These are phyloP conservation scores for Ciconia boyciana DNA, from an alignment of 2,113 vertebrate genomes.

Conservation along the genomic window DNA sequence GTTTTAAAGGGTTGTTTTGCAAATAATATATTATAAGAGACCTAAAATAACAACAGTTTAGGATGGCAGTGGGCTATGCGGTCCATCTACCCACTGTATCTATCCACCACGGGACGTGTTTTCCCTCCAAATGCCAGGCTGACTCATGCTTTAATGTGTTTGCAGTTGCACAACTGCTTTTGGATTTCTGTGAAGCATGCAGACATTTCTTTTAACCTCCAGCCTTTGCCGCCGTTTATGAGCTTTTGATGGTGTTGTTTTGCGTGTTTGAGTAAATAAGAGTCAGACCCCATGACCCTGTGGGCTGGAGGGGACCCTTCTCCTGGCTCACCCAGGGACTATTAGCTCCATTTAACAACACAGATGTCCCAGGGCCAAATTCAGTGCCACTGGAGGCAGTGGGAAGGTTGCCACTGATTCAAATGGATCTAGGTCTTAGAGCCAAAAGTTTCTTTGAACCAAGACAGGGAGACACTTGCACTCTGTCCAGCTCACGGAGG, in stretches of 20 bases:
- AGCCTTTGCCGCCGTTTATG: not conserved
- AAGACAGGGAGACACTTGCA: not conserved
- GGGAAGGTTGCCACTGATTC: not conserved
- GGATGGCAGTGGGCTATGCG: not conserved
- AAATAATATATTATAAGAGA: not conserved
- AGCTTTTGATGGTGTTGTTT: slow-evolving; percentile 11
- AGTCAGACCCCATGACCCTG: not conserved
- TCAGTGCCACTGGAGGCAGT: not conserved
- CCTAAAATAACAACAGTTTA: not conserved
- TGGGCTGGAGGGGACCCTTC: not conserved
- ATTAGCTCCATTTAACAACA: not conserved
- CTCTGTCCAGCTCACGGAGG: not conserved
- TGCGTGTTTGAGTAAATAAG: not conserved
- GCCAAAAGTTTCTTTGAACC: not conserved
- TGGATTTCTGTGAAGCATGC: slow-evolving; percentile 1
- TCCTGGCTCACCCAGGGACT: not conserved
- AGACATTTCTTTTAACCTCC: not conserved
- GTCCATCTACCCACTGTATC: not conserved
- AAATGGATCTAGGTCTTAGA: not conserved
- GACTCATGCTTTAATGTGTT: slow-evolving; percentile 40
- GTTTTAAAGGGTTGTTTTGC: not conserved
- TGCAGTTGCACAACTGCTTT: slow-evolving; percentile 23
- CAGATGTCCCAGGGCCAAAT: not conserved
- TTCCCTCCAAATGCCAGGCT: not conserved
- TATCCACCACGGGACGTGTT: not conserved